Evolutionary conservation across 2,797 vertebrate genomes (phyloP).

Genomic region (Muscicapa striata): DNA sequence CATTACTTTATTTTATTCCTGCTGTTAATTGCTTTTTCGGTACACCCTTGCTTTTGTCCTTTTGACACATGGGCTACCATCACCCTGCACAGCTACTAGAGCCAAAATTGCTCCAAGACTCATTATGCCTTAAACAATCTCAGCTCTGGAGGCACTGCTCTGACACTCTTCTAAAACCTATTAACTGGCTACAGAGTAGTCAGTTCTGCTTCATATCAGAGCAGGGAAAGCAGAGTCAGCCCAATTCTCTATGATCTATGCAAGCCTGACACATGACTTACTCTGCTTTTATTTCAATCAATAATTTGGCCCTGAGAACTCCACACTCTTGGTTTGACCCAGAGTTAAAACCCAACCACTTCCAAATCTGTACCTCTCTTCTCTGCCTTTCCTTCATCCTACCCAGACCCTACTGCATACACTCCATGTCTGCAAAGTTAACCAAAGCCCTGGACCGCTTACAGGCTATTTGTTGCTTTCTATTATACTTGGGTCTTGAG

Average conservation of each 20-base stretch:
- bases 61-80: background rate
- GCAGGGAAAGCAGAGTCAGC: conserved; percentile 3
- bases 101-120: background rate
- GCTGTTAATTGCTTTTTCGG: conserved; percentile 13
- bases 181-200: background rate
- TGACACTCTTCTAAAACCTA: background rate
- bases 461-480: background rate
- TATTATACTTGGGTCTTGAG: background rate
- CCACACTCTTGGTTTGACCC: background rate
- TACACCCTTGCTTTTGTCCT: background rate
- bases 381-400: background rate
- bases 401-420: background rate
- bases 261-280: background rate
- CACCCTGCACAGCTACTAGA: background rate
- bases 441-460: background rate
- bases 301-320: conserved; percentile 20
- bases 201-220: conserved; percentile 37
- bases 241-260: conserved; percentile 18
- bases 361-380: conserved; percentile 12
- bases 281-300: background rate
- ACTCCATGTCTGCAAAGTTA: background rate
- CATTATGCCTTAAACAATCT: background rate
- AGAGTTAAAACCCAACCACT: background rate
- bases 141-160: background rate
- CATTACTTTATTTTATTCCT: background rate